These are phyloP conservation scores for Drosophila punjabiensis DNA, from an alignment of 1,140 invertebrate species.

Conservation along the genomic window DNA sequence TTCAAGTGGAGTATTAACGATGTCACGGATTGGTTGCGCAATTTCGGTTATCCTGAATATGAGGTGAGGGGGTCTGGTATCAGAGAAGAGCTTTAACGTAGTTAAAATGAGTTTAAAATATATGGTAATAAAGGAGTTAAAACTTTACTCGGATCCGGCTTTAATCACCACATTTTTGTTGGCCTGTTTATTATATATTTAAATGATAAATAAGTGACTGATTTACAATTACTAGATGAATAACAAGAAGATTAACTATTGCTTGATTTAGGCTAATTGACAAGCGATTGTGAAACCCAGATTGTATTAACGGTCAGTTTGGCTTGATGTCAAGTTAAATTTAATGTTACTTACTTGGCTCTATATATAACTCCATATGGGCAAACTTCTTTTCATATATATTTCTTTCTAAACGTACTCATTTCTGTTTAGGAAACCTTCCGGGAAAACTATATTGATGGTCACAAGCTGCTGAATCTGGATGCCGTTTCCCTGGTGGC, in stretches of 20 bases:
- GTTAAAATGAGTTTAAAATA: neutral
- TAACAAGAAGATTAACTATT: too few relatives aligned
- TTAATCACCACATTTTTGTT: neutral
- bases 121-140: neutral
- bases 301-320: too few relatives aligned
- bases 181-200: too few relatives aligned
- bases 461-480: slow-evolving; percentile 70
- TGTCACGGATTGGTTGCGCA: slow-evolving; percentile 69
- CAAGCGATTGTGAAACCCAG: too few relatives aligned
- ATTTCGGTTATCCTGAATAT: slow-evolving; percentile 75
- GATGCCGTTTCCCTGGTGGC: slow-evolving; percentile 72
- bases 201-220: too few relatives aligned
- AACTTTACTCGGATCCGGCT: neutral
- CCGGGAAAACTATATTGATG: slow-evolving; percentile 73
- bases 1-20: slow-evolving; percentile 77
- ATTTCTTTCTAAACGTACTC: neutral
- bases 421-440: slow-evolving; percentile 67
- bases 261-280: too few relatives aligned
- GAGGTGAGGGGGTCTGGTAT: slow-evolving; percentile 48
- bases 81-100: neutral
- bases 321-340: neutral
- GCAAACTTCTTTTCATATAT: too few relatives aligned
- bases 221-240: too few relatives aligned
- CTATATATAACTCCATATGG: neutral
- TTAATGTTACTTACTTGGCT: neutral